phyloP scores from a whole-genome alignment of 2,888 invertebrate genomes.

The Zonitis immaculata region DNA sequence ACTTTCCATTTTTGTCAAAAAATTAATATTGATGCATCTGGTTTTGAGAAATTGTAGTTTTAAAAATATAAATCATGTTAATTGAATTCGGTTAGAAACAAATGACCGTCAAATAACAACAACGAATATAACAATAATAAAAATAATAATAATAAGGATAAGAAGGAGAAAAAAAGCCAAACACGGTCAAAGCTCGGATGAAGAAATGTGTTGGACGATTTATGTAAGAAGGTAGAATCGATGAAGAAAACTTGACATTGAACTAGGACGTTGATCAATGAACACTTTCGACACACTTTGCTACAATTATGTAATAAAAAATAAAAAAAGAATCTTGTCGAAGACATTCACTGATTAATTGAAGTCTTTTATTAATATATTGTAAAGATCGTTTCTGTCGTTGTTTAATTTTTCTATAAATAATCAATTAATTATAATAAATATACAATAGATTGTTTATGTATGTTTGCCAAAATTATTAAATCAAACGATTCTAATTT shows the following conservation, averaged over 20 bases:
- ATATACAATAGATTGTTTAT: too few relatives aligned
- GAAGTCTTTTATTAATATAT: too few relatives aligned
- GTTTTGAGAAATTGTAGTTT: conserved; percentile 1
- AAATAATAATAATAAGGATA: too few relatives aligned
- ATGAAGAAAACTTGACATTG: conserved; percentile 14
- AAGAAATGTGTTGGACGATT: conserved; percentile 6
- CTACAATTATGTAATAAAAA: conserved; percentile 2
- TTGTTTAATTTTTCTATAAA: too few relatives aligned
- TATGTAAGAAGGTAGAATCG: neutral
- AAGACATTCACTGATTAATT: too few relatives aligned
- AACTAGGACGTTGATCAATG: conserved; percentile 12
- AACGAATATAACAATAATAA: too few relatives aligned
- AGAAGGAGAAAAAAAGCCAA: neutral
- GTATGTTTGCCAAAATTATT: neutral
- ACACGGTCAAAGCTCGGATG: conserved; percentile 10
- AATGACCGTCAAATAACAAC: neutral
- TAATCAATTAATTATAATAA: too few relatives aligned
- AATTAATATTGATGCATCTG: conserved; percentile 26
- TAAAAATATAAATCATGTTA: conserved; percentile 10
- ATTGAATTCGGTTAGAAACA: neutral
- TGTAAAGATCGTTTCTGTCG: too few relatives aligned
- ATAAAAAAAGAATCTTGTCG: too few relatives aligned
- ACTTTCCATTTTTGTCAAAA: conserved; percentile 15
- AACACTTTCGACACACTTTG: conserved; percentile 9
- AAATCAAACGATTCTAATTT: neutral